Evolutionary conservation across 2,797 vertebrate species (phyloP).

Genomic region (Oceanodroma leucorhoa): DNA sequence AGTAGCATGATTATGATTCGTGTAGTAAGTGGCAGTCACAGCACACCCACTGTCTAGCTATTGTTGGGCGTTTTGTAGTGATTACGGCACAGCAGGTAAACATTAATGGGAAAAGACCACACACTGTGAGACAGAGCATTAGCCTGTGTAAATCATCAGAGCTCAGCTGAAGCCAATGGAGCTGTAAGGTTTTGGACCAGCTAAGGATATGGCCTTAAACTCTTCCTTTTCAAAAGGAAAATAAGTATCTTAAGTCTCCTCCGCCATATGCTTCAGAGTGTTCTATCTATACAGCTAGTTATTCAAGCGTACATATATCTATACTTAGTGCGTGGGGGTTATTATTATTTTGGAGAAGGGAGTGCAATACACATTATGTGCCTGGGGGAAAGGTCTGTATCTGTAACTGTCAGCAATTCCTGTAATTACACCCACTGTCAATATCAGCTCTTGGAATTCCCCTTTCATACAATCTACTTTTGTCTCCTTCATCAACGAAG

Average conservation of each 20-base stretch:
- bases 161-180: not conserved
- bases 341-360: not conserved
- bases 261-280: not conserved
- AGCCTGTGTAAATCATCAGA: not conserved
- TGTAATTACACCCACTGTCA: not conserved
- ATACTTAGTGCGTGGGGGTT: not conserved
- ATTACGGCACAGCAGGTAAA: conserved; percentile 59
- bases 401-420: not conserved
- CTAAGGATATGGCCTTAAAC: not conserved
- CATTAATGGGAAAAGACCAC: conserved; percentile 39
- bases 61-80: conserved; percentile 26
- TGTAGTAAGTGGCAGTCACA: conserved; percentile 21
- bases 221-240: not conserved
- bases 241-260: not conserved
- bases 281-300: not conserved
- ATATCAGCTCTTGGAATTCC: not conserved
- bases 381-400: not conserved
- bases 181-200: not conserved
- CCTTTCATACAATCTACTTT: not conserved
- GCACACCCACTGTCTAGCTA: conserved; percentile 56
- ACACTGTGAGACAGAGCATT: conserved; percentile 4
- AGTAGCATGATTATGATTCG: not conserved
- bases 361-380: not conserved
- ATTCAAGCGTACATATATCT: not conserved
- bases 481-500: conserved; percentile 2